These are phyloP conservation scores for Galeruca laticollis DNA, from an alignment of 2,888 invertebrate species.

Conservation along the genomic window DNA sequence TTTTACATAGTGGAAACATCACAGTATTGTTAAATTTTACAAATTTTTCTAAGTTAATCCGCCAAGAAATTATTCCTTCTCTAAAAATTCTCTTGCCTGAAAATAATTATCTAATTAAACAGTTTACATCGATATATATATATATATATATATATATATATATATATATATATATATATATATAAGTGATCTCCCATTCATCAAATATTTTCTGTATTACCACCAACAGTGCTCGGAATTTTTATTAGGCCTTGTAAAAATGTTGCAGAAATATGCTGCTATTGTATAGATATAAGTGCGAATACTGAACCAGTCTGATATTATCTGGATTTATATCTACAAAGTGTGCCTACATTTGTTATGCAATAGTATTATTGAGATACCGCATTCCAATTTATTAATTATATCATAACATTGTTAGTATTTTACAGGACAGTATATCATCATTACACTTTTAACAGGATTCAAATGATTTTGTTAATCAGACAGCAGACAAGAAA, in stretches of 20 bases:
- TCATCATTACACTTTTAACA: too few species aligned
- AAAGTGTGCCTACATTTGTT: slow-evolving; percentile 14
- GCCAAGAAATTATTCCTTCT: too few species aligned
- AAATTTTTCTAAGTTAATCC: too few species aligned
- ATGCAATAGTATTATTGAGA: neutral
- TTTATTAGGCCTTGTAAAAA: slow-evolving; percentile 9
- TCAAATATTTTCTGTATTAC: neutral
- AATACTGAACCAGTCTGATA: slow-evolving; percentile 11
- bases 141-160: too few species aligned
- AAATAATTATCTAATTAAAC: too few species aligned
- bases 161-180: too few species aligned
- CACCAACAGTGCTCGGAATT: slow-evolving; percentile 1
- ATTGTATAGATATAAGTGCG: neutral
- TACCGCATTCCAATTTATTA: slow-evolving; percentile 6
- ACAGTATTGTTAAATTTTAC: too few species aligned
- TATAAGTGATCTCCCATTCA: neutral
- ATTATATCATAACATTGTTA: slow-evolving; percentile 8
- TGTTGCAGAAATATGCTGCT: neutral
- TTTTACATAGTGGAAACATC: too few species aligned
- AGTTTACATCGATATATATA: too few species aligned
- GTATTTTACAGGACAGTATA: neutral
- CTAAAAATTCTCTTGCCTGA: too few species aligned
- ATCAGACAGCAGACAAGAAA: too few species aligned
- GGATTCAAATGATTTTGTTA: too few species aligned
- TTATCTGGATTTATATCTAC: slow-evolving; percentile 12